These are phyloP conservation scores for Orientallactaga bullata DNA, from an alignment of 2,113 vertebrate genomes.

Conservation along the genomic window DNA sequence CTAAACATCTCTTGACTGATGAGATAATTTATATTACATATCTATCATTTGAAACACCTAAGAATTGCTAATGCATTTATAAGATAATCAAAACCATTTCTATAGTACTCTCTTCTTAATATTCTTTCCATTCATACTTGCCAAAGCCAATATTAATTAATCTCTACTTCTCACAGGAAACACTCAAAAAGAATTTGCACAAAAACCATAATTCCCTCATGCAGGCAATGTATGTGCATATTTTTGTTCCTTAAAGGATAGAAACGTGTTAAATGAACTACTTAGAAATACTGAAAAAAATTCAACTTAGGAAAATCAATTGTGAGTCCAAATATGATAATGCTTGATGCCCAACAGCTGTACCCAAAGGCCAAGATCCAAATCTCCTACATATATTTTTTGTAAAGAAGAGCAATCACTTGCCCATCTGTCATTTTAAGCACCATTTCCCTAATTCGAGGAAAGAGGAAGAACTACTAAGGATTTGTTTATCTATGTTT, in stretches of 20 bases:
- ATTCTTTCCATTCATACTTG: constrained; percentile 24
- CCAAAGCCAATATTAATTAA: constrained; percentile 32
- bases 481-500: not conserved
- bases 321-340: not conserved
- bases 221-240: not conserved
- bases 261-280: not conserved
- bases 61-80: constrained; percentile 5
- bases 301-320: not conserved
- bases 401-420: not conserved
- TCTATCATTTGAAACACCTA: not conserved
- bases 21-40: not conserved
- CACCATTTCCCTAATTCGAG: not conserved
- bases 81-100: constrained; percentile 24
- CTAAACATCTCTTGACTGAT: not conserved
- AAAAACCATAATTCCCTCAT: not conserved
- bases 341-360: not conserved
- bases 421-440: not conserved
- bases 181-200: not conserved
- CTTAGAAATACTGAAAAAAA: not conserved
- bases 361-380: not conserved
- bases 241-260: not conserved
- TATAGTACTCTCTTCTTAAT: not conserved
- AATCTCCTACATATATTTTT: not conserved
- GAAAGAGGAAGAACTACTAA: not conserved
- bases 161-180: not conserved